Percentiles rank a stretch among this genome's conserved stretches.
Conservation (phyloP, 1,140 invertebrate genomes). For the Melipona quadrifasciata region DNA sequence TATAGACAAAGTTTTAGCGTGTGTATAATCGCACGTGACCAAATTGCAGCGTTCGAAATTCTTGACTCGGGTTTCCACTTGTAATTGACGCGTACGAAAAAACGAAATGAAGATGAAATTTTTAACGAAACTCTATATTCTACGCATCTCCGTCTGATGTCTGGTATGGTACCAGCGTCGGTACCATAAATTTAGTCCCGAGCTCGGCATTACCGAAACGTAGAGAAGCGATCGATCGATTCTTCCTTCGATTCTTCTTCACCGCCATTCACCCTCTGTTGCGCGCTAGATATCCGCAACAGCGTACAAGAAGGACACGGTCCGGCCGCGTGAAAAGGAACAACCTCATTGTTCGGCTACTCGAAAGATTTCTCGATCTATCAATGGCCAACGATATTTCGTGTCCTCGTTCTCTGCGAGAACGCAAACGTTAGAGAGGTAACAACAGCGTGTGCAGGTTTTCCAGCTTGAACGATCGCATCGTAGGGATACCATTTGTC, state of each 20-base stretch:
- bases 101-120: too few relatives aligned
- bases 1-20: too few relatives aligned
- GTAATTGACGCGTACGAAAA: too few relatives aligned
- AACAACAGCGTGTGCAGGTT: conserved; percentile 52
- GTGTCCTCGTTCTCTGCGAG: conserved; percentile 29
- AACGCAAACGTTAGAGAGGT: conserved; percentile 40
- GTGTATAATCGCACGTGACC: too few relatives aligned
- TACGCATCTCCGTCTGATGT: too few relatives aligned
- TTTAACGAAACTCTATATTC: too few relatives aligned
- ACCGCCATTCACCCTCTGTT: neutral
- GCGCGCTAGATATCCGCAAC: conserved; percentile 35
- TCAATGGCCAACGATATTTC: conserved; percentile 18
- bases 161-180: too few relatives aligned
- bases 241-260: neutral
- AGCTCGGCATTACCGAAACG: neutral
- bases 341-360: conserved; percentile 36
- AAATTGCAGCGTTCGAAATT: too few relatives aligned
- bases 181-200: too few relatives aligned
- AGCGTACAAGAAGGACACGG: conserved; percentile 1
- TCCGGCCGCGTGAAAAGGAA: conserved; percentile 45
- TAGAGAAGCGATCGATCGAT: neutral
- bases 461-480: conserved; percentile 51
- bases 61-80: too few relatives aligned
- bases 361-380: conserved; percentile 55
- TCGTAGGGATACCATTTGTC: conserved; percentile 77